phyloP scores from a whole-genome alignment of 1,140 invertebrate genomes.

The Neodiprion pinetum region DNA sequence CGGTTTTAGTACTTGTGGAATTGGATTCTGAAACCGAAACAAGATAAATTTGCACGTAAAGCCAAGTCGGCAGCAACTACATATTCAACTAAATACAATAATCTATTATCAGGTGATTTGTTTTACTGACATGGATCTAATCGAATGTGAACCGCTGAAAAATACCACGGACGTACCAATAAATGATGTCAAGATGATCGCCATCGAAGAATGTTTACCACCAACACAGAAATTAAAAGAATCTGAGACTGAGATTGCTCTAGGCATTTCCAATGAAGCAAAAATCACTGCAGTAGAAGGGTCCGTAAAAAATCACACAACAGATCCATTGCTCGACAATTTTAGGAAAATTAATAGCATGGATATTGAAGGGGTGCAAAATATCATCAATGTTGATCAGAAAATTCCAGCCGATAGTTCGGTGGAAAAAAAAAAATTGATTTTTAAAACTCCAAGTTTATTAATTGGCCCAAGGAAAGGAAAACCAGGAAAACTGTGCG shows the following conservation, averaged over 20 bases:
- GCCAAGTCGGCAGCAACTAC: background rate
- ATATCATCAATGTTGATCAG: background rate
- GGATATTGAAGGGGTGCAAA: background rate
- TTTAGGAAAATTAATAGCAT: background rate
- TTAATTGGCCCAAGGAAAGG: constrained; percentile 32
- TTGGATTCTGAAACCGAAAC: background rate
- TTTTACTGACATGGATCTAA: background rate
- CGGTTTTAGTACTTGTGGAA: background rate
- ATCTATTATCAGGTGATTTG: background rate
- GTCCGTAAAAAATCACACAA: background rate
- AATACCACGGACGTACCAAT: background rate
- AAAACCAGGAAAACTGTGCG: constrained; percentile 24
- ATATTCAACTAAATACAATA: background rate
- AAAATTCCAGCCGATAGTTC: background rate
- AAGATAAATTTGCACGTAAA: background rate
- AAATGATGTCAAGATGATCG: background rate
- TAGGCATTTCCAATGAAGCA: background rate
- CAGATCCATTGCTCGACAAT: background rate
- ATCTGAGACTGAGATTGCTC: background rate
- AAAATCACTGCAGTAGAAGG: background rate
- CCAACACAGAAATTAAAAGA: background rate
- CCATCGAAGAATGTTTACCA: background rate
- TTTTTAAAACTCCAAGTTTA: constrained; percentile 37
- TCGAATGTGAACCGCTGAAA: background rate
- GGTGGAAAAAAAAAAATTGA: background rate